Conservation (phyloP, 1,140 invertebrate genomes). For the Chelonus insularis region DNA sequence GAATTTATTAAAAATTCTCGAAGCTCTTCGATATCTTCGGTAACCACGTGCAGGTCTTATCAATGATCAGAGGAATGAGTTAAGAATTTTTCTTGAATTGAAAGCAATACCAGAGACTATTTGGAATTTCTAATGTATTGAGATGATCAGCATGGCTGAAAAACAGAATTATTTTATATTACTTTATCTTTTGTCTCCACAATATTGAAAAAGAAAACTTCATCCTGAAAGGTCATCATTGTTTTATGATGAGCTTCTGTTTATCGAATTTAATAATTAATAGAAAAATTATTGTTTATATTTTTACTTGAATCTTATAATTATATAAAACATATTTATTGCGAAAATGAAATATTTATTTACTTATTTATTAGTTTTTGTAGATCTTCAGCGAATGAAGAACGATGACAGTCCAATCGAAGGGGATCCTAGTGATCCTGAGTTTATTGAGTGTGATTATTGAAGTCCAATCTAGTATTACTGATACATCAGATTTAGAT, state of each 20-base stretch:
- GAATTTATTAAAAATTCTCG: neutral
- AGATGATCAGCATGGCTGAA: neutral
- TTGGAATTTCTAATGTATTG: slow-evolving; percentile 6
- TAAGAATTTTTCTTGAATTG: neutral
- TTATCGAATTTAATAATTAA: too few species aligned
- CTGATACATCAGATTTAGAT: slow-evolving; percentile 38
- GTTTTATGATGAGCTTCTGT: too few species aligned
- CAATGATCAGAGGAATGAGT: neutral
- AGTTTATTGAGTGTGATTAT: slow-evolving; percentile 36
- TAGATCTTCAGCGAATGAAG: slow-evolving; percentile 45
- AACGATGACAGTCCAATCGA: slow-evolving; percentile 45
- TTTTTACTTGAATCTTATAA: too few species aligned
- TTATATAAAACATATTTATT: neutral
- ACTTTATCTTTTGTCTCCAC: neutral
- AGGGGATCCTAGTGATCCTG: slow-evolving; percentile 48
- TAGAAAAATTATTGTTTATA: too few species aligned
- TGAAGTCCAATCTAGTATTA: slow-evolving; percentile 34
- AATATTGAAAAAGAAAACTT: neutral
- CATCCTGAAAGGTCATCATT: too few species aligned
- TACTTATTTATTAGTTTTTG: slow-evolving; percentile 12
- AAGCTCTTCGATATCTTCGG: neutral
- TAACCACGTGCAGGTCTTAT: slow-evolving; percentile 1
- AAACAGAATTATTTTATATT: neutral
- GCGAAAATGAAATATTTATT: too few species aligned
- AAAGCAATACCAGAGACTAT: neutral